Evolutionary conservation across 2,888 invertebrate genomes (phyloP), one percentile per base, ranked within the genome.

Genomic region (Tetanocera ferruginea): DNA sequence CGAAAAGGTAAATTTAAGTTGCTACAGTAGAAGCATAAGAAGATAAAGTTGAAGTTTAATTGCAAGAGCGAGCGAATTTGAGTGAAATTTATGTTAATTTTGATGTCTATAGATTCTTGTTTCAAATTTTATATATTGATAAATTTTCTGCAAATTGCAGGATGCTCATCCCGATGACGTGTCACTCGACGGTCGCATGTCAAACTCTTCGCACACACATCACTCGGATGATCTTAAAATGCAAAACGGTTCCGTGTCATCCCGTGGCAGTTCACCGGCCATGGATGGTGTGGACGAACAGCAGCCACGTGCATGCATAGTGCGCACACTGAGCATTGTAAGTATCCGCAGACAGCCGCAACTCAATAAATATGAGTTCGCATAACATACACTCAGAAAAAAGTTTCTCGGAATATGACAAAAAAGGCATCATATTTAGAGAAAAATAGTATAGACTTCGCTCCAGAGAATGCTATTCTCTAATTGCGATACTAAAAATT

Each of bases 291-390:
- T 43, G 43, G 11, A 88, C 14, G 88, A 88, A 57, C 80, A 83
- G 19, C 62, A 80, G 51, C 75, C 80, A 60, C 83, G 85, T 43
- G 87, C 88, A 25, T 89, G 90, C 80, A 89, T 90, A 79, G 88
- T 89, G 78, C 87, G 88, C 74, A 87, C 90, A n/a, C 81, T 90
- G 78, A 90, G 89, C 76, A 89, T 90, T 87, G 90, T 90, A 85
- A 90, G 90, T 89, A 73, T 19, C 69, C 76, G 23, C 76, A 69
- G 73, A 73, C 74, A 49, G 51, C 31, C 8, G 37, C 1, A 11
- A 43, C 11, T 11, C 11, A 43, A 43, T 37, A 37, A n/a, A n/a
- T n/a, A n/a, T n/a, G n/a, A n/a, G n/a, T n/a, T n/a, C n/a, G n/a
- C n/a, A n/a, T n/a, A n/a, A n/a, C n/a, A n/a, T n/a, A n/a, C n/a